Evolutionary conservation across 2,113 vertebrate genomes (phyloP).

Genomic region (Chitala chitala): DNA sequence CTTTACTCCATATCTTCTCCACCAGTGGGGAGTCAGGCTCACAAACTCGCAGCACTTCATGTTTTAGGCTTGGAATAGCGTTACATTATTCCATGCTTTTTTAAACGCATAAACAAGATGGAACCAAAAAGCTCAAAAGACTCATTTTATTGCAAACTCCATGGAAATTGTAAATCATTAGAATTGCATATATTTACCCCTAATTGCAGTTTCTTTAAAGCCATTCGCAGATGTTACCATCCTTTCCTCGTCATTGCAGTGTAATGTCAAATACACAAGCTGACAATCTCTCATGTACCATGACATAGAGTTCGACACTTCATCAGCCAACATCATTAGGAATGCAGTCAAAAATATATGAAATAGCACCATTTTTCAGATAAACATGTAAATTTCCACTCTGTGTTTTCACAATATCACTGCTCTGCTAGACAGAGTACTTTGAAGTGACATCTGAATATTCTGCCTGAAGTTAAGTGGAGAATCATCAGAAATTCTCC

Average conservation of each 20-base stretch:
- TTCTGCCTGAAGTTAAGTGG: conserved; percentile 11
- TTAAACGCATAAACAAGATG: conserved; percentile 39
- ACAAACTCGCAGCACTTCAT: neutral
- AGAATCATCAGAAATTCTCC: neutral
- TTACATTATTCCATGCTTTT: conserved; percentile 29
- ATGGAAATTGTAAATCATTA: conserved; percentile 40
- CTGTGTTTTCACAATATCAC: neutral
- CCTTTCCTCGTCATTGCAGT: neutral
- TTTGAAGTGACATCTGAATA: conserved; percentile 1
- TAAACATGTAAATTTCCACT: conserved; percentile 16
- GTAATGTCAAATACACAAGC: conserved; percentile 21
- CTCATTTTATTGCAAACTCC: conserved; percentile 40
- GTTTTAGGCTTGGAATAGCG: conserved; percentile 26
- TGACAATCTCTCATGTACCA: conserved; percentile 14
- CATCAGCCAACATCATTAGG: conserved; percentile 19
- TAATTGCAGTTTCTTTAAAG: conserved; percentile 35
- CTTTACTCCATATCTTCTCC: neutral
- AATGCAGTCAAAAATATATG: conserved; percentile 34
- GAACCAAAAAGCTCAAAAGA: conserved; percentile 32
- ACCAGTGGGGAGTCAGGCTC: conserved; percentile 12
- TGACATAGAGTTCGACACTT: conserved; percentile 10
- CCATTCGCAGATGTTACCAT: neutral
- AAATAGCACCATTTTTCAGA: conserved; percentile 26
- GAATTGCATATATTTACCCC: conserved; percentile 41
- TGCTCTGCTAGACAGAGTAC: conserved; percentile 16